Base-by-base conservation (phyloP, 2,113 vertebrate genomes). In the Grammomys surdaster region DNA sequence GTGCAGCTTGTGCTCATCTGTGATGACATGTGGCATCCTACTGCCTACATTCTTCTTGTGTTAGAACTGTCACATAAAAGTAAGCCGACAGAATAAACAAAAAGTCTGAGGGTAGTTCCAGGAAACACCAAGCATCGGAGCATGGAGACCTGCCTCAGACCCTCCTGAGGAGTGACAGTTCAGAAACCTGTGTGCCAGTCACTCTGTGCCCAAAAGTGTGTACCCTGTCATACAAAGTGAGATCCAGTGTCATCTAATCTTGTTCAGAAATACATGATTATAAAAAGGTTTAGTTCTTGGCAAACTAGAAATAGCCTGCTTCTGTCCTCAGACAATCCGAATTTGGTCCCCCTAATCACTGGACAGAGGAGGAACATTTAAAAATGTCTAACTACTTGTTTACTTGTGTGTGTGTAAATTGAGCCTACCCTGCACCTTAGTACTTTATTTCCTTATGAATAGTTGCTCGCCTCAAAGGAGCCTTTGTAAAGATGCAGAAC, bases 341-440 rank as follows among this genome's bases (percentile, higher is more conserved):
- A 94, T 94, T 94, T 94, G 56, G 33, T 72, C 88, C 26, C 14
- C 82, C 85, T 96, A 80, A 88, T 80, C 63, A 67, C 3, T 89
- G 86, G 46, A 88, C 46, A 94, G 48, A 90, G 9, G 40, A 63
- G 54, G 81, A 56, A 58, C 48, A 43, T 92, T 96, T 95, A 90
- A 93, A 96, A 96, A 93, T 60, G 93, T 58, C 46, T 70, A 46
- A 28, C 65, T 58, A n/a, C 93, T 95, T 91, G 46, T 95, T 97
- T 96, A 82, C 82, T 97, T 95, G 14, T 72, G 9, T 28, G 14
- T 33, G 14, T 93, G 4, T 95, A 58, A 85, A 60, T 31, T 90
- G 77, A 33, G 48, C 82, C 65, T 84, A 46, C 60, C 65, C 60
- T 1, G 7, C 80, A 75, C 56, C 70, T n/a, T 48, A 48, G 40